Percentiles rank a stretch among this genome's conserved stretches.
Evolutionary conservation across 2,888 invertebrate species (phyloP).

Genomic region (Panzeria rudis): DNA sequence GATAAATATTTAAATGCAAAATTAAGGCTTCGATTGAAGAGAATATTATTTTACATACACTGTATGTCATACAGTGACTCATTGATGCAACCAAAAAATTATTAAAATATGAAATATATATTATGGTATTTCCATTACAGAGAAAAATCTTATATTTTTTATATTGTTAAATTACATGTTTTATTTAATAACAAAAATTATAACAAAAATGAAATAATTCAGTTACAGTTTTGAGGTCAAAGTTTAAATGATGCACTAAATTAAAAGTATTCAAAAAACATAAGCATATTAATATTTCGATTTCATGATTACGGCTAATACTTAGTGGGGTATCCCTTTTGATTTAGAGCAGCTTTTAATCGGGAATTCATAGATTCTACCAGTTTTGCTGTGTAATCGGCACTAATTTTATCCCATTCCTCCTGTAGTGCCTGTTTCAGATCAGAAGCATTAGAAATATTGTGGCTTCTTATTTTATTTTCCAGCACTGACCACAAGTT

Average conservation of each 20-base stretch:
- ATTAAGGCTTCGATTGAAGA: too few species aligned
- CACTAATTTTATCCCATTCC: constrained; percentile 34
- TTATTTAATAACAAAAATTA: constrained; percentile 19
- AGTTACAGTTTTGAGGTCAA: constrained; percentile 13
- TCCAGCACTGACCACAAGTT: constrained; percentile 49
- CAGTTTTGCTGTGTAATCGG: constrained; percentile 21
- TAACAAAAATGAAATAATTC: constrained; percentile 8
- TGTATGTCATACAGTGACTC: neutral
- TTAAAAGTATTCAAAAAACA: constrained; percentile 32
- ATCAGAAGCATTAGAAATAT: constrained; percentile 25
- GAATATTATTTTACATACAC: too few species aligned
- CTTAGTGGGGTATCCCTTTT: constrained; percentile 15
- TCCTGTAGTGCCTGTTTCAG: constrained; percentile 25
- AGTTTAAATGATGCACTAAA: constrained; percentile 35
- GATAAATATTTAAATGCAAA: too few species aligned
- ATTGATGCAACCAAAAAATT: constrained; percentile 10
- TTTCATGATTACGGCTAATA: constrained; percentile 18
- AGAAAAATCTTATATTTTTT: constrained; percentile 23
- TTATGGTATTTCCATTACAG: constrained; percentile 27
- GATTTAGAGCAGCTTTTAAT: constrained; percentile 46
- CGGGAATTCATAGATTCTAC: constrained; percentile 51
- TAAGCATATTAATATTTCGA: neutral
- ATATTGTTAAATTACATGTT: constrained; percentile 21
- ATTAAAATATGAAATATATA: constrained; percentile 27
- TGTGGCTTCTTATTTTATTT: constrained; percentile 34